Evolutionary conservation across 2,113 vertebrate species (phyloP).

Genomic region (Nettapus auritus): DNA sequence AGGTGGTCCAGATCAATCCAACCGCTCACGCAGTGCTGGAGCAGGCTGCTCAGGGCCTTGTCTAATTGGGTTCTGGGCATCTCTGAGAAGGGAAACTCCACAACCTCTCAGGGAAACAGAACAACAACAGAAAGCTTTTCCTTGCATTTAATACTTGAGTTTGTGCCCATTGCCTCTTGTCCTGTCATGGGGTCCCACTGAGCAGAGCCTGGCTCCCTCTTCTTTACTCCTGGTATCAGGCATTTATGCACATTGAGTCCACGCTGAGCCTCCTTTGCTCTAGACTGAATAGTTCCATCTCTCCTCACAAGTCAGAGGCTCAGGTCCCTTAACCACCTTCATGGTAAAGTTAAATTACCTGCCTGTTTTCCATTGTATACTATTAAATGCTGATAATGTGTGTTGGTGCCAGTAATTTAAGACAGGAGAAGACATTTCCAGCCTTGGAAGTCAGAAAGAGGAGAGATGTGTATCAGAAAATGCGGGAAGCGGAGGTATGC

Average conservation of each 20-base stretch:
- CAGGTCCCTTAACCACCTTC: not conserved
- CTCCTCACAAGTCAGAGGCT: not conserved
- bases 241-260: not conserved
- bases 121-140: not conserved
- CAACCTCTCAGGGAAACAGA: not conserved
- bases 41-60: fast-evolving
- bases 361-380: not conserved
- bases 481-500: not conserved
- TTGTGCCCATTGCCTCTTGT: not conserved
- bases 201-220: not conserved
- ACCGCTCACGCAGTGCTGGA: not conserved
- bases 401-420: not conserved
- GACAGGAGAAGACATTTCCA: not conserved
- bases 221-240: not conserved
- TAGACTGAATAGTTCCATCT: not conserved
- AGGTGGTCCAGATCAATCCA: not conserved
- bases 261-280: not conserved
- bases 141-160: not conserved
- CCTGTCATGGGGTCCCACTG: not conserved
- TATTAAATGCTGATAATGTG: not conserved
- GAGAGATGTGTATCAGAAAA: not conserved
- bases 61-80: not conserved
- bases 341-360: not conserved
- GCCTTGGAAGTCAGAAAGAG: not conserved
- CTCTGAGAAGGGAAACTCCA: not conserved